phyloP scores from a whole-genome alignment of 2,797 vertebrate species.

The Rhinichthys osculus region DNA sequence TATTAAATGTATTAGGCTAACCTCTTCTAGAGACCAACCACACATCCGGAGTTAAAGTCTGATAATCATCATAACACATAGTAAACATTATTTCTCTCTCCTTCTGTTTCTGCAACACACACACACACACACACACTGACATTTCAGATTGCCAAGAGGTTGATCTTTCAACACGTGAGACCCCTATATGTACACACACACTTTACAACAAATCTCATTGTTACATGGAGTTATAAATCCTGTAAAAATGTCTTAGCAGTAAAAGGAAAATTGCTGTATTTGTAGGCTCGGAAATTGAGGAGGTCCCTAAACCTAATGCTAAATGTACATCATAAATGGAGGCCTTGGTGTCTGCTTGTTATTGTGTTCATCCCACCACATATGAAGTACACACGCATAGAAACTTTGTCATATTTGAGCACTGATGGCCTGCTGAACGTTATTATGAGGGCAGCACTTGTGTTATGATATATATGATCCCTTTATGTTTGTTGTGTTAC shows the following conservation, averaged over 20 bases:
- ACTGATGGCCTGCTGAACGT: not conserved
- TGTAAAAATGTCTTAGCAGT: constrained; percentile 42
- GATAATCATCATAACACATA: constrained; percentile 44
- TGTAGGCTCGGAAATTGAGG: constrained; percentile 38
- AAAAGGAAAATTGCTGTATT: constrained; percentile 44
- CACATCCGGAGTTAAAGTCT: constrained; percentile 47
- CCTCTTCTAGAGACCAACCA: constrained; percentile 47
- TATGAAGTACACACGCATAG: not conserved
- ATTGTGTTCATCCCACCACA: constrained; percentile 8
- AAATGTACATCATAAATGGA: constrained; percentile 12
- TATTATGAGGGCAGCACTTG: constrained; percentile 7
- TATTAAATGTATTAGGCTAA: constrained; percentile 58
- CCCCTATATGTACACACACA: not conserved
- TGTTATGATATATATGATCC: not conserved
- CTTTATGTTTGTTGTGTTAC: not conserved
- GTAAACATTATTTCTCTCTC: constrained; percentile 35
- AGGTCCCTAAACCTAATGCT: constrained; percentile 28
- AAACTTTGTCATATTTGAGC: constrained; percentile 16
- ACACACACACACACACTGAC: not conserved
- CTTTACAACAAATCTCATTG: constrained; percentile 1
- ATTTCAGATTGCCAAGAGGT: constrained; percentile 25
- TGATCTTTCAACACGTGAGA: constrained; percentile 11
- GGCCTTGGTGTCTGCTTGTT: constrained; percentile 35
- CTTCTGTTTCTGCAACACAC: constrained; percentile 5
- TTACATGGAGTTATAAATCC: constrained; percentile 37